These are phyloP conservation scores for Cherax destructor DNA, from an alignment of 1,140 invertebrate species.

Conservation along the genomic window DNA sequence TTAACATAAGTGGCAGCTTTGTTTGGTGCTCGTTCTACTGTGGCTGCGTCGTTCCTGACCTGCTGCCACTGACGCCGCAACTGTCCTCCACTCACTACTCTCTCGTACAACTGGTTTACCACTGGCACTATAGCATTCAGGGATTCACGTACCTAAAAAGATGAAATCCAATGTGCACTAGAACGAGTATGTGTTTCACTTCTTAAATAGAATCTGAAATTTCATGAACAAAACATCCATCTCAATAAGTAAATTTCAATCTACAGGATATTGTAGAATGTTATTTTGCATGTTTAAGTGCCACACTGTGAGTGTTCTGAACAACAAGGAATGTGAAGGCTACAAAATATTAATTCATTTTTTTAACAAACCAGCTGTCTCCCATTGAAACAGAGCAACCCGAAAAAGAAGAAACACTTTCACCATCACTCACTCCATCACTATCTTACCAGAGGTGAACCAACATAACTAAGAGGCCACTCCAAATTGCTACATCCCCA, in stretches of 20 bases:
- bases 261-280: neutral
- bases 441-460: no score
- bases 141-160: conserved; percentile 56
- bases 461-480: no score
- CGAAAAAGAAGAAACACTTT: no score
- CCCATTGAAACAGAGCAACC: no score
- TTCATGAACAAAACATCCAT: neutral
- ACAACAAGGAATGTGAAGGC: neutral
- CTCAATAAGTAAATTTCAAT: neutral
- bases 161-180: neutral
- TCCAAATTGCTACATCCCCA: no score
- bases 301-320: neutral
- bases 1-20: conserved; percentile 85
- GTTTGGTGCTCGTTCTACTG: conserved; percentile 81
- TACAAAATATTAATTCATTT: no score
- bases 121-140: conserved; percentile 58
- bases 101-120: conserved; percentile 62
- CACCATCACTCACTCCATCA: no score
- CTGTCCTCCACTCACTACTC: conserved; percentile 57
- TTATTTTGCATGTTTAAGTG: neutral
- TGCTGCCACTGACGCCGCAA: conserved; percentile 84
- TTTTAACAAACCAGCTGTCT: no score
- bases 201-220: neutral
- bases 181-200: neutral
- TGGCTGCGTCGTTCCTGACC: conserved; percentile 80